Evolutionary conservation across 2,797 vertebrate species (phyloP).

Genomic region (Microctenopoma stevenorrisi): DNA sequence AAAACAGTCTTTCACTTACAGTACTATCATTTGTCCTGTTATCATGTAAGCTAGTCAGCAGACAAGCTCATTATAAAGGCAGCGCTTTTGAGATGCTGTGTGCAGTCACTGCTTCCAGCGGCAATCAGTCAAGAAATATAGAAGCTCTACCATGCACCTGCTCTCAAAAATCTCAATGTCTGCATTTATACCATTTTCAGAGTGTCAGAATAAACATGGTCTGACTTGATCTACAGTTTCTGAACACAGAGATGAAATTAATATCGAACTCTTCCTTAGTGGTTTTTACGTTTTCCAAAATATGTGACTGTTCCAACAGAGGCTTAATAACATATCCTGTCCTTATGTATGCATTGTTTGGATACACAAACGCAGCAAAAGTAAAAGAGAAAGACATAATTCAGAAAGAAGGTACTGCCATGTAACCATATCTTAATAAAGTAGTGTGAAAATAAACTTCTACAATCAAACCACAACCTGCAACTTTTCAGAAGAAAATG

Average conservation of each 20-base stretch:
- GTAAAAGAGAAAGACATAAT: neutral
- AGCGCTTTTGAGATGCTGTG: slow-evolving; percentile 7
- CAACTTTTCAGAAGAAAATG: neutral
- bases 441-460: neutral
- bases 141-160: slow-evolving; percentile 17
- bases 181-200: slow-evolving; percentile 4
- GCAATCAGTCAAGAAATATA: slow-evolving; percentile 40
- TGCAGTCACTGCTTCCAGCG: neutral
- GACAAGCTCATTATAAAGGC: slow-evolving; percentile 7
- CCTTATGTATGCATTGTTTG: neutral
- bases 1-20: too few species aligned
- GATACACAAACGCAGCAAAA: neutral
- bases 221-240: slow-evolving; percentile 15
- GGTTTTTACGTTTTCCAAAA: slow-evolving; percentile 22
- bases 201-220: slow-evolving; percentile 7
- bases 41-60: neutral
- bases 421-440: slow-evolving; percentile 3
- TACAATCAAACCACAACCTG: slow-evolving; percentile 4
- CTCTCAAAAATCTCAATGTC: slow-evolving; percentile 8
- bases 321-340: slow-evolving; percentile 17
- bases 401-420: slow-evolving; percentile 1
- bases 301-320: slow-evolving; percentile 31
- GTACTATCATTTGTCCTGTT: slow-evolving; percentile 4
- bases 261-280: slow-evolving; percentile 6
- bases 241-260: slow-evolving; percentile 24